These are phyloP conservation scores for Tetrax tetrax DNA, from an alignment of 2,113 vertebrate species.

Conservation along the genomic window DNA sequence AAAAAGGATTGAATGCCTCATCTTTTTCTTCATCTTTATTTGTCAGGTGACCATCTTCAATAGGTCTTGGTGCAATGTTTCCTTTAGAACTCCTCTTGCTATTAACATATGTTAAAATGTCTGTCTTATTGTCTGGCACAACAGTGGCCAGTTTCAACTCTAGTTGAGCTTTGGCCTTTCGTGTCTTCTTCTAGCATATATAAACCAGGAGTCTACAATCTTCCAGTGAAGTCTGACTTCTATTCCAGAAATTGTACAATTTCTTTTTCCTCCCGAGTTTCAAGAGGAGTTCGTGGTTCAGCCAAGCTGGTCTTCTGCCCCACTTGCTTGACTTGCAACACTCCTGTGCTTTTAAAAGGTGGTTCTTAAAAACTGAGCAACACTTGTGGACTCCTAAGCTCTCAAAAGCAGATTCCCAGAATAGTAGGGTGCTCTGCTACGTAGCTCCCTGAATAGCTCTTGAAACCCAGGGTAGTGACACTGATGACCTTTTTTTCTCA, in stretches of 20 bases:
- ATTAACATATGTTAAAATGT: not conserved
- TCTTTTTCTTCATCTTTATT: not conserved
- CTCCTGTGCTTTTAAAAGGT: too few relatives aligned
- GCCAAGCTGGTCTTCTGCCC: too few relatives aligned
- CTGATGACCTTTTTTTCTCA: too few relatives aligned
- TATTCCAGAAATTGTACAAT: not conserved
- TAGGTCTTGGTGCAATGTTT: not conserved
- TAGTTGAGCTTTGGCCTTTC: not conserved
- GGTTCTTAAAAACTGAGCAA: too few relatives aligned
- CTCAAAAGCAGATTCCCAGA: too few relatives aligned
- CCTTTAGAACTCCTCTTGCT: not conserved
- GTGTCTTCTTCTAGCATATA: not conserved
- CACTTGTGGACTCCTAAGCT: too few relatives aligned
- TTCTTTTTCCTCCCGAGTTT: not conserved
- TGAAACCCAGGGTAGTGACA: too few relatives aligned
- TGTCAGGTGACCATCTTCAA: not conserved
- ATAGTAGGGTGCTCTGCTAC: too few relatives aligned
- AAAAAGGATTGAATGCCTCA: not conserved
- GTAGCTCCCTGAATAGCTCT: too few relatives aligned
- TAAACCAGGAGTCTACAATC: not conserved
- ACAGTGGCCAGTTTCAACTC: not conserved
- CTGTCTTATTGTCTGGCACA: not conserved
- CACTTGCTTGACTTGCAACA: too few relatives aligned
- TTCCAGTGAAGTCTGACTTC: not conserved
- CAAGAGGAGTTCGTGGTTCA: too few relatives aligned